phyloP scores from a whole-genome alignment of 2,113 vertebrate genomes.

The Suncus etruscus region DNA sequence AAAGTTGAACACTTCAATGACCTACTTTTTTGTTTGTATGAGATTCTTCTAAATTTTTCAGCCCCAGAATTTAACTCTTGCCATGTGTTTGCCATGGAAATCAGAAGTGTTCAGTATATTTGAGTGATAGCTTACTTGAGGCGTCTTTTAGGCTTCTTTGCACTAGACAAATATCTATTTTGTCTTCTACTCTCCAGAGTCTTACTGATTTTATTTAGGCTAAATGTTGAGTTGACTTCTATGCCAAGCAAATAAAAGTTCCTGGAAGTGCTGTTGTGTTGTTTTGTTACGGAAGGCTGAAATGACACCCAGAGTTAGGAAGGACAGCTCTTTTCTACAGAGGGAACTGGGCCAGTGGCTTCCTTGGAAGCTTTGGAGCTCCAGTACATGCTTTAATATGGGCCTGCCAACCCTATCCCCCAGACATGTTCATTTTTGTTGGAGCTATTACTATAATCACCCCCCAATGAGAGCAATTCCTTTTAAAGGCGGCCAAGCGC shows the following conservation, averaged over 20 bases:
- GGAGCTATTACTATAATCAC: neutral
- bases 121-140: neutral
- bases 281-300: neutral
- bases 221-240: neutral
- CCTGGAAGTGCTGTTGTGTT: neutral
- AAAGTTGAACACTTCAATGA: neutral
- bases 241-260: neutral
- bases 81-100: neutral
- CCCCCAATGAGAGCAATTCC: too few relatives aligned
- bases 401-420: neutral
- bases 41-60: constrained; percentile 20
- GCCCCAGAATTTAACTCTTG: neutral
- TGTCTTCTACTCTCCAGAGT: neutral
- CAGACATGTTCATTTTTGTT: neutral
- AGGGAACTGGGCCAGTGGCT: neutral
- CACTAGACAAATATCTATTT: neutral
- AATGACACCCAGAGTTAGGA: neutral
- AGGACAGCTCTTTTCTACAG: neutral
- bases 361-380: neutral
- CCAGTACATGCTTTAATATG: neutral
- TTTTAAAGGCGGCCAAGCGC: neutral
- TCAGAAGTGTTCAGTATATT: neutral
- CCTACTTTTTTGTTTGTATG: neutral
- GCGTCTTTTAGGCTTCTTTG: neutral
- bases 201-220: neutral